A percentile compares a stretch with the other conserved stretches of the same genome.
Evolutionary conservation across 2,888 invertebrate genomes (phyloP).

Genomic region (Apomyelois bistriatella): DNA sequence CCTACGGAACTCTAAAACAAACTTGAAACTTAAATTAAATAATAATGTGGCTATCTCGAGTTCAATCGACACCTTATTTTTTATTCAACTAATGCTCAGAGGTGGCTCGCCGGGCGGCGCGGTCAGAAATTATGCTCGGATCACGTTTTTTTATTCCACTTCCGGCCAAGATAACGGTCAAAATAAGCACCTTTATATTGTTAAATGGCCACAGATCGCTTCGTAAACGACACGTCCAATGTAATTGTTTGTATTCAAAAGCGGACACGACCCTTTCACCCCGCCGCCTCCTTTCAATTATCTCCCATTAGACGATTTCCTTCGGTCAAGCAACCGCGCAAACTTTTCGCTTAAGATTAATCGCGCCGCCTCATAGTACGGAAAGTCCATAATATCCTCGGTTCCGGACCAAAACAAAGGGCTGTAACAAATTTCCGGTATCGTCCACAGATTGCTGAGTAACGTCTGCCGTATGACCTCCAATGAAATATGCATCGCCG

Average conservation of each 20-base stretch:
- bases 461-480: slow-evolving; percentile 43
- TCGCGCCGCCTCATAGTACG: slow-evolving; percentile 45
- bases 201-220: slow-evolving; percentile 62
- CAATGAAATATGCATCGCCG: slow-evolving; percentile 50
- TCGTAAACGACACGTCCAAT: slow-evolving; percentile 47
- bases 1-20: slow-evolving; percentile 49
- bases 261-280: slow-evolving; percentile 35
- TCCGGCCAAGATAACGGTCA: slow-evolving; percentile 70
- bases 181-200: slow-evolving; percentile 66
- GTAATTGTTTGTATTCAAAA: slow-evolving; percentile 45
- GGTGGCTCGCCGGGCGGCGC: slow-evolving; percentile 41
- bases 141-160: slow-evolving; percentile 60
- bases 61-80: slow-evolving; percentile 70
- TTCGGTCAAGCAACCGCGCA: slow-evolving; percentile 39
- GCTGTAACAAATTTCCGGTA: slow-evolving; percentile 56
- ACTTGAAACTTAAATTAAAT: slow-evolving; percentile 59
- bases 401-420: slow-evolving; percentile 61
- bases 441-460: slow-evolving; percentile 48
- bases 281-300: slow-evolving; percentile 54
- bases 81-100: slow-evolving; percentile 62
- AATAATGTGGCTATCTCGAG: slow-evolving; percentile 62
- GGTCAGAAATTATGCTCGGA: slow-evolving; percentile 63
- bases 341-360: slow-evolving; percentile 56
- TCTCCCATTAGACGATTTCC: slow-evolving; percentile 63
- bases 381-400: slow-evolving; percentile 59